Base-by-base conservation (phyloP, 37 sponge, comb jelly and placozoan species). In the Hexactinellida sp. region DNA sequence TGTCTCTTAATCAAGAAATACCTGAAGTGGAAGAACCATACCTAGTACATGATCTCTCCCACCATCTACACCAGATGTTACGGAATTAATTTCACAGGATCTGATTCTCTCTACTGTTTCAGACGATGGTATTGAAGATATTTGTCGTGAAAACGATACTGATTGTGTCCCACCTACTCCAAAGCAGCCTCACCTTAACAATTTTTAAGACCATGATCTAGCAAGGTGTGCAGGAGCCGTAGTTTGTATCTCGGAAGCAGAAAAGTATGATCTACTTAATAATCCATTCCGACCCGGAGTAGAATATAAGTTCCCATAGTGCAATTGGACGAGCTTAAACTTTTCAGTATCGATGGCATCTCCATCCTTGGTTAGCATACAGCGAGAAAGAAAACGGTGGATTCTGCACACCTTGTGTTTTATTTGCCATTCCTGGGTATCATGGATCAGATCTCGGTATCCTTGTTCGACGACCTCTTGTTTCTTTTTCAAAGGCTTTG, bases 351-450 rank as follows among this genome's bases (percentile, higher is more conserved):
- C 54, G 82, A 76, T 86, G 38, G 28, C 83, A 86, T 0, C 21
- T 38, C 36, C 84, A 71, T 52, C 82, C 39, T 36, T 89, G 88
- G 87, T 37, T 90, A 55, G 32, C 37, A 35, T 87, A 90, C 86
- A 90, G 88, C 63, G 84, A 83, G 83, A 36, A 87, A 47, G 41
- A 90, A 32, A 87, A 90, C 83, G 85, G 90, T 84, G 90, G 90
- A 37, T 87, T 54, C 86, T 90, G 88, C 39, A 54, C 87, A 28
- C 87, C 90, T 36, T 87, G 90, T 85, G 83, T 87, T 39, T 38
- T 90, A 24, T 90, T 88, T 84, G 88, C 88, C 23, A 84, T 54
- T 52, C 37, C 83, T 82, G 83, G 83, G 52, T 82, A 83, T 39
- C 38, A 82, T 84, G 84, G 85, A 36, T 37, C 36, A 37, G 83